A percentile compares a stretch with the other conserved stretches of the same genome.
These are phyloP conservation scores for Momotus momota DNA, from an alignment of 2,797 vertebrate genomes.

Conservation along the genomic window DNA sequence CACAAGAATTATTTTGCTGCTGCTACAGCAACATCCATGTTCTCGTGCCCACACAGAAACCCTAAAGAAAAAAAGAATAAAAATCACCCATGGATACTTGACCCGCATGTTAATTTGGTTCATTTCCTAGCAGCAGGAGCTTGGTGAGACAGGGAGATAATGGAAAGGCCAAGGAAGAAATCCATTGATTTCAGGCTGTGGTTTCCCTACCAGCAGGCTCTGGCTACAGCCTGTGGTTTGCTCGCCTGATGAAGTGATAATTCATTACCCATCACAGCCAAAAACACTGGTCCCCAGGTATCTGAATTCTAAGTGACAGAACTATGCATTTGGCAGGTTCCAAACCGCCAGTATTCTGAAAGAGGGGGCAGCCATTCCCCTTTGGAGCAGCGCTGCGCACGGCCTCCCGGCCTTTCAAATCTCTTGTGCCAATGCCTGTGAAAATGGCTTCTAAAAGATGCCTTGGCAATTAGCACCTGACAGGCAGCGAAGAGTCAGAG, in stretches of 20 bases:
- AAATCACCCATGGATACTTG: neutral
- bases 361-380: fast-evolving
- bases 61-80: too few species aligned
- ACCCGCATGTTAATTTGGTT: neutral
- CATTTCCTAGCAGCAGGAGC: neutral
- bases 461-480: neutral
- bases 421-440: neutral
- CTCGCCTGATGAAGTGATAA: neutral
- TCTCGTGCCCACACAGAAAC: neutral
- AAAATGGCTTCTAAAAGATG: neutral
- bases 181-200: neutral
- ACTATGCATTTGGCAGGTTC: neutral
- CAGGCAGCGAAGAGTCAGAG: neutral
- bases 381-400: neutral
- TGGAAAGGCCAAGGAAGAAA: neutral
- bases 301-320: neutral
- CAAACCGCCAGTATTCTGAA: neutral
- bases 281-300: neutral
- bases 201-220: neutral
- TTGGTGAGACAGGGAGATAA: neutral
- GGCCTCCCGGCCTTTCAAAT: neutral
- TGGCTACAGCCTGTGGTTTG: neutral
- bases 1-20: neutral
- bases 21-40: neutral
- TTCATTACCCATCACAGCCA: neutral